Evolutionary conservation across 2,113 vertebrate species (phyloP).

Genomic region (Phasianus colchicus): DNA sequence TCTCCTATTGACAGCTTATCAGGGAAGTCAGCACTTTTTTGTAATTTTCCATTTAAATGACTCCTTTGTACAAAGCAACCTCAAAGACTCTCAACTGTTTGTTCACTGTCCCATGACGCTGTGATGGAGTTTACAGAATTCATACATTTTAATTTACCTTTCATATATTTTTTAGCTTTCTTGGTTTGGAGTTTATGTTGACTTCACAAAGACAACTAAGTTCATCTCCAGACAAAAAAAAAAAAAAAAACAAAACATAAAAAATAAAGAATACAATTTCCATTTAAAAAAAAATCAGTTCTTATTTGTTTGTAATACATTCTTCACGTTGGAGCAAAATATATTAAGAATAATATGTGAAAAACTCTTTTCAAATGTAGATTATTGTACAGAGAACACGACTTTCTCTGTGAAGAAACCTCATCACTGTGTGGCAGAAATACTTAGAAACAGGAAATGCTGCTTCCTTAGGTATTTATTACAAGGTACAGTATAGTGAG

Average conservation of each 20-base stretch:
- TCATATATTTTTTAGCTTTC: background rate
- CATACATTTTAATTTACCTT: background rate
- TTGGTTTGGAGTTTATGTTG: background rate
- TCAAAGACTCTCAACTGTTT: background rate
- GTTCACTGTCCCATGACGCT: background rate
- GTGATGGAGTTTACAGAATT: background rate
- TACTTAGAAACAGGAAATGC: background rate
- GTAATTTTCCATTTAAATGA: slow-evolving; percentile 33
- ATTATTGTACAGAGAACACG: background rate
- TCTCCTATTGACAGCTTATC: slow-evolving; percentile 61
- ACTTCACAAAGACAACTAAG: background rate
- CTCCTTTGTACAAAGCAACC: slow-evolving; percentile 5
- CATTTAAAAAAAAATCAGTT: background rate
- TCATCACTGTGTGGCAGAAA: background rate
- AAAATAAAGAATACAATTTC: background rate
- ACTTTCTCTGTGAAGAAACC: background rate
- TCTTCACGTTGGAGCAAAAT: background rate
- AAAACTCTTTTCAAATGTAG: background rate
- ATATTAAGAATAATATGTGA: background rate
- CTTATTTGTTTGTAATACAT: background rate
- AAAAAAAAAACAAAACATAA: slow-evolving; percentile 9
- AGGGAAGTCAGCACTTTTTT: slow-evolving; percentile 27
- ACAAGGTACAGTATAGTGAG: background rate
- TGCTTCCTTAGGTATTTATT: slow-evolving; percentile 17
- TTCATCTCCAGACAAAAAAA: background rate